Evolutionary conservation across 2,888 invertebrate genomes (phyloP), one percentile per base, ranked within the genome.

Genomic region (Cremastinae sp.): DNA sequence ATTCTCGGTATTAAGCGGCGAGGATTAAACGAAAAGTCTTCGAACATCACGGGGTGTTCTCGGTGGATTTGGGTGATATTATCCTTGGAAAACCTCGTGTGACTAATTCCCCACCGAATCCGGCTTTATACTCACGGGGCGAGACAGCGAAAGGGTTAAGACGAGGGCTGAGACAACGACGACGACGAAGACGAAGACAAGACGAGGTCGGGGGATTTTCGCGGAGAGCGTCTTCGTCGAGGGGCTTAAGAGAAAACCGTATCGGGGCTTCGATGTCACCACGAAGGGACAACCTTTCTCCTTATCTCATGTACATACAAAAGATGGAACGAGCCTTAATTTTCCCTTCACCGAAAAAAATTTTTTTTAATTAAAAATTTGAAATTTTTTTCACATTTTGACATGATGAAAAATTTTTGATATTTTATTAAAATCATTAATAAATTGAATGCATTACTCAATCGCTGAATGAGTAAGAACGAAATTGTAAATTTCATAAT

Each of bases 81-180:
- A 76, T 73, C 76, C 72, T 35, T 35, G 73, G 69, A 59, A 69
- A 69, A 76, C 59, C 28, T 47, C 69, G 72, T 69, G 73, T 64
- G 73, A 75, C 79, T 82, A 81, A 82, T 79, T 78, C 75, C 80
- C 65, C 39, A 41, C 53, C 37, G 70, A 74, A 79, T 86, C 83
- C 86, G 78, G 49, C 72, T 76, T 76, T 69, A 28, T 68, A 73
- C 55, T 70, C 61, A 16, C 58, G 68, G 58, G 45, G 49, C 58
- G 58, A 68, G 83, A 83, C 81, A 78, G 81, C 79, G 74, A 82
- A 84, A 87, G 86, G 86, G 85, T 86, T 87, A 83, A 85, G 83
- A 83, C 82, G 73, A 59, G 49, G 45, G 53, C 56, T 51, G 56
- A 69, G 58, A 66, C 45, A 35, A 39, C 41, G 61, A 47, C 68